These are phyloP conservation scores for Pterocles gutturalis DNA, from an alignment of 2,113 vertebrate genomes.

Conservation along the genomic window DNA sequence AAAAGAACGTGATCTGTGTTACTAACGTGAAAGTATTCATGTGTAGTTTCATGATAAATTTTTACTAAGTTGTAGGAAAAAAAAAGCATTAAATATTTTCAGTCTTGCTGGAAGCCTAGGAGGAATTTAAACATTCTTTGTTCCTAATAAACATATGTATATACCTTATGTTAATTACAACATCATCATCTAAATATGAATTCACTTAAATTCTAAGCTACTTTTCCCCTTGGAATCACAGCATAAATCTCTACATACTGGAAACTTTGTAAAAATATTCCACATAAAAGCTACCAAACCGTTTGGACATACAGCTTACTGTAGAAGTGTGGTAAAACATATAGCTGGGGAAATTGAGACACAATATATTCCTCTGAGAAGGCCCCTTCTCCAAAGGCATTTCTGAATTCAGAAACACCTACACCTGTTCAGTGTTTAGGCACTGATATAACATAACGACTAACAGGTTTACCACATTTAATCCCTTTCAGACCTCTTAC, in stretches of 20 bases:
- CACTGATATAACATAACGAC: neutral
- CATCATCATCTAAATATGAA: neutral
- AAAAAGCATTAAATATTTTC: neutral
- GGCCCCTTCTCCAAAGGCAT: neutral
- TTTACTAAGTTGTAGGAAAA: neutral
- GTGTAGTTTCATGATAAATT: neutral
- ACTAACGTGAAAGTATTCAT: neutral
- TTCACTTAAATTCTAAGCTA: neutral
- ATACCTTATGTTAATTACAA: neutral
- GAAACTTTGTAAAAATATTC: neutral
- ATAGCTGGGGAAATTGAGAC: neutral
- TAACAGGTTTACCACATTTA: neutral
- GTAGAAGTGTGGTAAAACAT: neutral
- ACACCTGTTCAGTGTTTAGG: neutral
- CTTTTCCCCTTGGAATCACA: neutral
- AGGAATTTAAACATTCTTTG: neutral
- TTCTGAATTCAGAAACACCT: neutral
- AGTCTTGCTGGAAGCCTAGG: neutral
- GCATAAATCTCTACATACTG: neutral
- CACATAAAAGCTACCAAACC: neutral
- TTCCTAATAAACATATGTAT: neutral
- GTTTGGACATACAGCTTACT: neutral
- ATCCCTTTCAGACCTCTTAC: slow-evolving; percentile 71
- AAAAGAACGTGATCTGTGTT: neutral
- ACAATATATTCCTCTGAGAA: neutral